Evolutionary conservation across 2,888 invertebrate species (phyloP).

Genomic region (Plebejus anna): DNA sequence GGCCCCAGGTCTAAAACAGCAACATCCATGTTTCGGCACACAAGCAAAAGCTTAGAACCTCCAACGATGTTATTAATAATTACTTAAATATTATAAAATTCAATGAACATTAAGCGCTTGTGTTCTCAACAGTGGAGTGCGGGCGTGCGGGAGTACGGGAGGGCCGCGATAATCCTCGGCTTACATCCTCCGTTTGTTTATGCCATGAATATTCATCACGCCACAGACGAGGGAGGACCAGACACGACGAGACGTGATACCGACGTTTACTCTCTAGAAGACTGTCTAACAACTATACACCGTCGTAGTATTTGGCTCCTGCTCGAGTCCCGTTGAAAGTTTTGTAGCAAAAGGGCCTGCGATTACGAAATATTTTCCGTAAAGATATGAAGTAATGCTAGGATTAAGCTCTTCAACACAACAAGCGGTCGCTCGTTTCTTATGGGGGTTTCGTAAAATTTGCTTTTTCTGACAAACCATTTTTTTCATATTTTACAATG

Average conservation of each 20-base stretch:
- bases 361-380: too few relatives aligned
- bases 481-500: too few relatives aligned
- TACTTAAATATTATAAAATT: slow-evolving; percentile 14
- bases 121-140: neutral
- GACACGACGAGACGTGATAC: neutral
- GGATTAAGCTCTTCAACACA: too few relatives aligned
- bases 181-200: slow-evolving; percentile 16
- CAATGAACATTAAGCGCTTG: neutral
- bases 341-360: too few relatives aligned
- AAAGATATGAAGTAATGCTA: too few relatives aligned
- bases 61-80: neutral
- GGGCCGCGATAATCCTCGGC: slow-evolving; percentile 4
- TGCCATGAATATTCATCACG: slow-evolving; percentile 10
- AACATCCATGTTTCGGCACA: neutral
- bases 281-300: neutral
- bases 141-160: neutral
- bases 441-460: too few relatives aligned
- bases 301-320: too few relatives aligned
- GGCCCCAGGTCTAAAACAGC: too few relatives aligned
- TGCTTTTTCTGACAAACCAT: too few relatives aligned
- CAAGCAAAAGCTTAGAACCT: neutral
- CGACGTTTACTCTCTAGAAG: neutral
- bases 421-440: too few relatives aligned
- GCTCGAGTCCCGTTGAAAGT: too few relatives aligned
- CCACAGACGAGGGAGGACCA: neutral